Conservation (phyloP, 2,888 invertebrate genomes). For the Sepioteuthis lessoniana region DNA sequence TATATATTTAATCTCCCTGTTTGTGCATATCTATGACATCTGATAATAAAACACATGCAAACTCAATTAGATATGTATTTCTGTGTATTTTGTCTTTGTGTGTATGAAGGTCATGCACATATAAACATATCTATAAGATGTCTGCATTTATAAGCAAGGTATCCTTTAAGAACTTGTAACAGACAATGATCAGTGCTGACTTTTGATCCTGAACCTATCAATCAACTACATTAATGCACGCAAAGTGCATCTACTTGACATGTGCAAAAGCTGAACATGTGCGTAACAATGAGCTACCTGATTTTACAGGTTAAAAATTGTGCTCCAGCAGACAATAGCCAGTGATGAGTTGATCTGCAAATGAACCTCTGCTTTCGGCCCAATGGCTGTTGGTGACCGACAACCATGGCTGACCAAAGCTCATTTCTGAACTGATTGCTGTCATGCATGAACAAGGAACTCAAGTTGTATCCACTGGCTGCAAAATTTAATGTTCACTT, state of each 20-base stretch:
- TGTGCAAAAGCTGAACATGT: not conserved
- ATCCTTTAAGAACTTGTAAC: not conserved
- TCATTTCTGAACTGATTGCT: not conserved
- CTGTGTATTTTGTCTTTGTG: not conserved
- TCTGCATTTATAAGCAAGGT: not conserved
- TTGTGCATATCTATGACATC: not conserved
- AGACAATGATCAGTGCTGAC: not conserved
- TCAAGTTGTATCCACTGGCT: not conserved
- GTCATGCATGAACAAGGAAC: not conserved
- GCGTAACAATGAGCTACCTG: not conserved
- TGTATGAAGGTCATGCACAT: not conserved
- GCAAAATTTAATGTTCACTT: constrained; percentile 18
- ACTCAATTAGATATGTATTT: not conserved
- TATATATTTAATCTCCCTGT: not conserved
- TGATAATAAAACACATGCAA: not conserved
- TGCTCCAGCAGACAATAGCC: not conserved
- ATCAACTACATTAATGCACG: not conserved
- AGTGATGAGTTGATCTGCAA: constrained; percentile 33
- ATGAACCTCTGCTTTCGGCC: not conserved
- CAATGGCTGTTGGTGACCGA: not conserved
- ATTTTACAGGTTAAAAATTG: constrained; percentile 20
- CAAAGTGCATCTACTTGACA: not conserved
- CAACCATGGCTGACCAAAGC: not conserved
- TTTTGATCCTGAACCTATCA: not conserved
- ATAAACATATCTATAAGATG: not conserved